phyloP scores from a whole-genome alignment of 1,140 invertebrate genomes.

The Ladona fulva region DNA sequence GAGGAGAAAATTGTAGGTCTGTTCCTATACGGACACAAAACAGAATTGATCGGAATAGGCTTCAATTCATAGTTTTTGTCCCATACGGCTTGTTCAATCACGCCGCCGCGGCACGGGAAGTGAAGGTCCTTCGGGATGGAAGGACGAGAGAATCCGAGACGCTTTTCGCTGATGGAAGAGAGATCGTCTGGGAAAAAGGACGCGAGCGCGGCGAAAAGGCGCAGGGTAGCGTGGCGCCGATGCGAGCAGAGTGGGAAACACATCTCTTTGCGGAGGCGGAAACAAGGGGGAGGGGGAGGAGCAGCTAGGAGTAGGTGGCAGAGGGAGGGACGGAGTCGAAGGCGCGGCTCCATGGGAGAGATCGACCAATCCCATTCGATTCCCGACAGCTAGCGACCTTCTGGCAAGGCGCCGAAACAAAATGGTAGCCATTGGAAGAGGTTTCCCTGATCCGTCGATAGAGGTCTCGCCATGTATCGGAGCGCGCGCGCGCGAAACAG shows the following conservation, averaged over 20 bases:
- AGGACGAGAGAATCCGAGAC: too few relatives aligned
- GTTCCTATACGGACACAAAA: too few relatives aligned
- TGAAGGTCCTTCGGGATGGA: too few relatives aligned
- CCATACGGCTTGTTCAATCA: too few relatives aligned
- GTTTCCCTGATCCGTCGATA: background rate
- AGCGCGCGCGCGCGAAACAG: too few relatives aligned
- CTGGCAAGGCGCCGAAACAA: slow-evolving; percentile 17
- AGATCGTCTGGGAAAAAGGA: background rate
- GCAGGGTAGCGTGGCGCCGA: background rate
- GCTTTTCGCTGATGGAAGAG: too few relatives aligned
- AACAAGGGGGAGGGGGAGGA: background rate
- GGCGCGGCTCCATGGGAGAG: background rate
- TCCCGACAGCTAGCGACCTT: slow-evolving; percentile 15
- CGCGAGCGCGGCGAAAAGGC: background rate
- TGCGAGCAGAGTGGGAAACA: background rate
- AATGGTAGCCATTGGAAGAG: slow-evolving; percentile 12
- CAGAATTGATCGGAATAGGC: too few relatives aligned
- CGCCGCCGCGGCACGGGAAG: too few relatives aligned
- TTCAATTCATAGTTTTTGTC: too few relatives aligned
- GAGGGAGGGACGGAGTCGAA: background rate
- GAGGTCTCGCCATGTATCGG: background rate
- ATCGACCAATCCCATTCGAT: background rate
- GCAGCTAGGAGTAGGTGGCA: background rate
- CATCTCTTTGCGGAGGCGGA: background rate
- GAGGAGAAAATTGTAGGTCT: too few relatives aligned